Percentiles rank a stretch among this genome's conserved stretches.
phyloP scores from a whole-genome alignment of 2,113 vertebrate genomes.

The Morone saxatilis region DNA sequence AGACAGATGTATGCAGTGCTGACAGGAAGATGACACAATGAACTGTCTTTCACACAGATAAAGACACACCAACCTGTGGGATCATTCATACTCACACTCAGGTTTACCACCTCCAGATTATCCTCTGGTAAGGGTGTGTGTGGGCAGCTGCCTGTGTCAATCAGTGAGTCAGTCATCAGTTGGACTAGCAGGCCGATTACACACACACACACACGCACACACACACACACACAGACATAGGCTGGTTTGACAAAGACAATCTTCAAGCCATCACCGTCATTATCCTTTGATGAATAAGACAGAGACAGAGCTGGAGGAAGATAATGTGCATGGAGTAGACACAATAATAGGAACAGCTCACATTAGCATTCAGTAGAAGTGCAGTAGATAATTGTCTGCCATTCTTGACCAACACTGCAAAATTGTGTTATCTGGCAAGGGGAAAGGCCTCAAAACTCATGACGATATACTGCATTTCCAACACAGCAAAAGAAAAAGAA shows the following conservation, averaged over 20 bases:
- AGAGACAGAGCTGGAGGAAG: neutral
- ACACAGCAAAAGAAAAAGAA: neutral
- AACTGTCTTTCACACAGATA: constrained; percentile 12
- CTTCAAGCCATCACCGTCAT: constrained; percentile 6
- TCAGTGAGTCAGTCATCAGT: constrained; percentile 49
- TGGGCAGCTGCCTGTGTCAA: constrained; percentile 45
- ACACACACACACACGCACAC: constrained; percentile 1
- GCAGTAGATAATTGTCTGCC: neutral
- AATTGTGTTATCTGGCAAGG: neutral
- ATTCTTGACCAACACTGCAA: neutral
- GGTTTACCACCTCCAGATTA: constrained; percentile 33
- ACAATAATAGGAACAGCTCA: neutral
- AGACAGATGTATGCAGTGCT: neutral
- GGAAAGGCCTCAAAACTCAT: neutral
- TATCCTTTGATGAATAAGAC: constrained; percentile 15
- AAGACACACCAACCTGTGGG: constrained; percentile 10
- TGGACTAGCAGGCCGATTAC: constrained; percentile 29
- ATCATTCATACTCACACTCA: neutral
- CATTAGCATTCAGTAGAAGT: neutral
- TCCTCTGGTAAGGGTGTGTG: constrained; percentile 31
- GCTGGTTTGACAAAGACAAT: constrained; percentile 2
- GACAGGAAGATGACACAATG: neutral
- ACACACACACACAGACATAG: constrained; percentile 28
- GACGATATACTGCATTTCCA: neutral
- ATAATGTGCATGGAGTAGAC: neutral